These are phyloP conservation scores for Pogonus chalceus DNA, from an alignment of 1,140 invertebrate species.

Conservation along the genomic window DNA sequence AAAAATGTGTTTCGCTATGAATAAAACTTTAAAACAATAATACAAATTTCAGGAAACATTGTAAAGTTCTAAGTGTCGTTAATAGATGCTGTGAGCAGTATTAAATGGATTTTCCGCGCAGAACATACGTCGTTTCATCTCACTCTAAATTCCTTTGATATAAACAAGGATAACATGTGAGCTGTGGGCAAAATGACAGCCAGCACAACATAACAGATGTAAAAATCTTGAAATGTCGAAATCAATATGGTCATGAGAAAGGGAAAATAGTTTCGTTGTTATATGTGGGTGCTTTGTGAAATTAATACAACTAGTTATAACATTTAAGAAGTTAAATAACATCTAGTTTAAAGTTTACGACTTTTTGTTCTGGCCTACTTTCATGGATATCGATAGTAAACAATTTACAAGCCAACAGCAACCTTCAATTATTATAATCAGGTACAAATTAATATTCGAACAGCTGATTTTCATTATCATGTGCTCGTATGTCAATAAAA, in stretches of 20 bases:
- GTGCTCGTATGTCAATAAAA: neutral
- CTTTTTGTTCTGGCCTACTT: neutral
- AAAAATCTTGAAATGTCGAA: neutral
- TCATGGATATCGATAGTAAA: neutral
- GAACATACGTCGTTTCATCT: neutral
- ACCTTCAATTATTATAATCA: neutral
- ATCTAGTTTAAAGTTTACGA: too few relatives aligned
- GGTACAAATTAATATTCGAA: neutral
- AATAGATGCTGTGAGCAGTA: too few relatives aligned
- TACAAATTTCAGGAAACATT: too few relatives aligned
- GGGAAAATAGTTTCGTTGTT: neutral
- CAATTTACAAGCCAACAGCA: neutral
- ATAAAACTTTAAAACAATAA: too few relatives aligned
- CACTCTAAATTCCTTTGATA: neutral
- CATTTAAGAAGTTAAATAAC: too few relatives aligned
- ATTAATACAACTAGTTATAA: too few relatives aligned
- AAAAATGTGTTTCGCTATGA: too few relatives aligned
- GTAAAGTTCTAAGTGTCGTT: too few relatives aligned
- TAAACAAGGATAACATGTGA: slow-evolving; percentile 1
- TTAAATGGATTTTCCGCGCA: neutral
- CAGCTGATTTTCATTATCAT: neutral
- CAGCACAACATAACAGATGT: neutral
- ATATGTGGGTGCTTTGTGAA: neutral
- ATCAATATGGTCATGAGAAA: neutral
- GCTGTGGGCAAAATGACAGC: too few relatives aligned